Evolutionary conservation across 2,888 invertebrate genomes (phyloP).

Genomic region (Ectemnius cavifrons): DNA sequence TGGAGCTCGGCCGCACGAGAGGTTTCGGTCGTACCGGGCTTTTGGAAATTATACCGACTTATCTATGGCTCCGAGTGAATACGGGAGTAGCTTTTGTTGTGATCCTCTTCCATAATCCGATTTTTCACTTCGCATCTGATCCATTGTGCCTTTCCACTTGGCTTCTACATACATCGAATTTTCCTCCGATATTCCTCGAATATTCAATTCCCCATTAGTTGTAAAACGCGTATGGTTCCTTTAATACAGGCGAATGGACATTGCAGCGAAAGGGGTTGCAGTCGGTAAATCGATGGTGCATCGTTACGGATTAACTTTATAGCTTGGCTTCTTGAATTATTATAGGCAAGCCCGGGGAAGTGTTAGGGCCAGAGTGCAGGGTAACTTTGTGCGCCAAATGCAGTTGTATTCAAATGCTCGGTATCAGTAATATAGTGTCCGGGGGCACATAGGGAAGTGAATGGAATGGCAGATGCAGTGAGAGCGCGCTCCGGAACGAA

Average conservation of each 20-base stretch:
- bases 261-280: too few relatives aligned
- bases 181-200: too few relatives aligned
- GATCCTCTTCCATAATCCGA: slow-evolving; percentile 18
- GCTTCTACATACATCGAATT: too few relatives aligned
- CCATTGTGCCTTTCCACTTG: too few relatives aligned
- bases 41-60: slow-evolving; percentile 11
- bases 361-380: too few relatives aligned
- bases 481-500: slow-evolving; percentile 2
- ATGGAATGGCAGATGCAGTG: not conserved
- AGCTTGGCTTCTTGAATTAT: too few relatives aligned
- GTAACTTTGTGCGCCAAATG: not conserved
- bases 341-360: too few relatives aligned
- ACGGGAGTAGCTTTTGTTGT: slow-evolving; percentile 20
- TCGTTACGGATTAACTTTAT: slow-evolving; percentile 1
- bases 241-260: too few relatives aligned
- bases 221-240: too few relatives aligned
- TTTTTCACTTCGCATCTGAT: too few relatives aligned
- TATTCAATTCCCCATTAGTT: too few relatives aligned
- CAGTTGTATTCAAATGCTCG: slow-evolving; percentile 1
- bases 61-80: slow-evolving; percentile 10
- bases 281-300: not conserved
- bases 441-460: not conserved
- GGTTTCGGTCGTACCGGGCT: slow-evolving; percentile 10
- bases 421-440: not conserved
- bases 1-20: slow-evolving; percentile 16